Percentiles rank a stretch among this genome's conserved stretches.
Evolutionary conservation across 2,797 vertebrate species (phyloP).

Genomic region (Rhinoraja longicauda): DNA sequence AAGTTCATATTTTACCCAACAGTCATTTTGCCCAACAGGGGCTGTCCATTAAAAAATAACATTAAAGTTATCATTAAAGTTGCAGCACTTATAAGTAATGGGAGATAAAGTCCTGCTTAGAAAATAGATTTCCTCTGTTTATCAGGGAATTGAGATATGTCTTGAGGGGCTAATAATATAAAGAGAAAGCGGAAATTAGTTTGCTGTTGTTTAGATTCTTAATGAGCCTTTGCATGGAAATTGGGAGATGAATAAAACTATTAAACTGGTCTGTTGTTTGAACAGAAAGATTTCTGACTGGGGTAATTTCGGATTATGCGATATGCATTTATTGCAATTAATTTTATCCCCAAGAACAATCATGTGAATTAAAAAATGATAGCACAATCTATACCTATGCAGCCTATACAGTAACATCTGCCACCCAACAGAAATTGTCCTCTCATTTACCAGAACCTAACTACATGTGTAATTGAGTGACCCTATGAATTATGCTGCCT

Average conservation of each 20-base stretch:
- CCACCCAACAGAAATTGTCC: background rate
- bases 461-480: background rate
- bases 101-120: background rate
- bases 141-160: background rate
- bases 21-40: background rate
- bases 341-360: conserved; percentile 40
- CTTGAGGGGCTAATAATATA: conserved; percentile 21
- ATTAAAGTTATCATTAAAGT: conserved; percentile 14
- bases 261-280: conserved; percentile 50
- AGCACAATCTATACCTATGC: conserved; percentile 40
- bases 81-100: background rate
- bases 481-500: background rate
- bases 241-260: conserved; percentile 55
- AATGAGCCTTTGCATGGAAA: conserved; percentile 55
- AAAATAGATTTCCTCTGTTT: background rate
- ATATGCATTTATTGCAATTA: conserved; percentile 41
- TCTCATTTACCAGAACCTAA: background rate
- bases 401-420: conserved; percentile 40
- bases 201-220: conserved; percentile 51
- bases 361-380: conserved; percentile 39
- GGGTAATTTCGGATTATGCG: conserved; percentile 42
- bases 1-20: background rate
- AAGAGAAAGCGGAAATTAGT: conserved; percentile 50
- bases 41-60: background rate
- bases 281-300: conserved; percentile 44